These are phyloP conservation scores for Polietes domitor DNA, from an alignment of 2,888 invertebrate genomes.

Conservation along the genomic window DNA sequence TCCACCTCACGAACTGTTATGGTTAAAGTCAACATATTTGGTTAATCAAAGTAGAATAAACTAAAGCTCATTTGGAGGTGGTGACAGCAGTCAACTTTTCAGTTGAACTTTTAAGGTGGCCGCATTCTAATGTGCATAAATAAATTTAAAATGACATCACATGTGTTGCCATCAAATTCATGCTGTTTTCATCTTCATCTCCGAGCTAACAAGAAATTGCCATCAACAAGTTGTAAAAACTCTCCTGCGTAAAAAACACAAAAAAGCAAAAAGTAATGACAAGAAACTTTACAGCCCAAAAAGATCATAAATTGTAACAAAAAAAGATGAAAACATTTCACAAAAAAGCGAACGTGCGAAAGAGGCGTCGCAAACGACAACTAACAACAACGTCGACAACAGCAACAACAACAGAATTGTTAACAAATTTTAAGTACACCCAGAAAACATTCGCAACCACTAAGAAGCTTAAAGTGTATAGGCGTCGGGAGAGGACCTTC, in stretches of 20 bases:
- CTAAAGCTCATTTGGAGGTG: no score
- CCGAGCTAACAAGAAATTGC: conserved; percentile 34
- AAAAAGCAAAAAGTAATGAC: not conserved
- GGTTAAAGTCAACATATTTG: no score
- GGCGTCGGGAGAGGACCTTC: not conserved
- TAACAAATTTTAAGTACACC: conserved; percentile 3
- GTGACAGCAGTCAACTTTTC: no score
- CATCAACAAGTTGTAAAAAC: conserved; percentile 58
- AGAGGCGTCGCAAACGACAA: not conserved
- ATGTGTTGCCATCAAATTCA: no score
- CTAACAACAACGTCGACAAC: not conserved
- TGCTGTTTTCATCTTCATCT: not conserved
- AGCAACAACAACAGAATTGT: conserved; percentile 3
- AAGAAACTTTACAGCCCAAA: conserved; percentile 20
- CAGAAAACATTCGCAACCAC: conserved; percentile 1
- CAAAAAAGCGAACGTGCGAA: not conserved
- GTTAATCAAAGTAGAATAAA: no score
- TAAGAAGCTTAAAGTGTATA: conserved; percentile 30
- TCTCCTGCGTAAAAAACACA: not conserved
- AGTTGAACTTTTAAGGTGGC: no score
- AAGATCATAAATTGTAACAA: conserved; percentile 44
- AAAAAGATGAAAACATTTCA: not conserved
- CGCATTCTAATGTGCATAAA: no score
- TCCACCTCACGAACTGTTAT: no score
- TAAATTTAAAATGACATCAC: no score